Conservation (phyloP, 2,888 invertebrate species). For the Cantharis rufa region DNA sequence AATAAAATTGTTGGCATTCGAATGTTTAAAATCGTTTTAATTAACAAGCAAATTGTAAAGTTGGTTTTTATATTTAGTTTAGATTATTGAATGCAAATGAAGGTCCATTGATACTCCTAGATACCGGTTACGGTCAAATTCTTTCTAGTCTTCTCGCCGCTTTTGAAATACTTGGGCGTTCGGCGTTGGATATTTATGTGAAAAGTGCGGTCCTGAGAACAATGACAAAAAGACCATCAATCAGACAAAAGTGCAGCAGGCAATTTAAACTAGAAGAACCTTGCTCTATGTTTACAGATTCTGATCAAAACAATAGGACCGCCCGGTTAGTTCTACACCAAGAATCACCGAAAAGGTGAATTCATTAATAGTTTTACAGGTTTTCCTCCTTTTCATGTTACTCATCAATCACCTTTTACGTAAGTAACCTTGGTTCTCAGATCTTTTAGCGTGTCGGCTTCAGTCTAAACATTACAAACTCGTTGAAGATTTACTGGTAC, state of each 20-base stretch:
- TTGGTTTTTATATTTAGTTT: background rate
- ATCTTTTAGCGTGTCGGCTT: constrained; percentile 40
- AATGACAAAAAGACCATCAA: constrained; percentile 47
- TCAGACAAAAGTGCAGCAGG: constrained; percentile 47
- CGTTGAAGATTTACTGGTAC: constrained; percentile 50
- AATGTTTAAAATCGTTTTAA: background rate
- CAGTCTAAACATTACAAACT: constrained; percentile 48
- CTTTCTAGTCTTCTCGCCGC: constrained; percentile 2
- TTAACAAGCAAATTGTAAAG: constrained; percentile 1
- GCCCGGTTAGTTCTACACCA: constrained; percentile 44
- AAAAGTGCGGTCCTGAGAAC: constrained; percentile 33
- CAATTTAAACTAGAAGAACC: constrained; percentile 51
- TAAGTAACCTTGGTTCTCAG: constrained; percentile 27
- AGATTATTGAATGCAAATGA: constrained; percentile 3
- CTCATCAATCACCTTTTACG: constrained; percentile 29
- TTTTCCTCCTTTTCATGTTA: constrained; percentile 18
- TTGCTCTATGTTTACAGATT: constrained; percentile 50
- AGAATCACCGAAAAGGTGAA: constrained; percentile 35
- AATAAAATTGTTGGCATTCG: background rate
- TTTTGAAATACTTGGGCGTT: constrained; percentile 9
- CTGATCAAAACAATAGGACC: constrained; percentile 52
- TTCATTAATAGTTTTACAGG: constrained; percentile 6
- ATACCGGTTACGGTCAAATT: constrained; percentile 2
- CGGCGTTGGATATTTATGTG: constrained; percentile 28
- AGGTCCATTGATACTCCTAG: constrained; percentile 1